Evolutionary conservation across 2,888 invertebrate species (phyloP), one percentile per base, ranked within the genome.

Genomic region (Drosophila paramelanica): DNA sequence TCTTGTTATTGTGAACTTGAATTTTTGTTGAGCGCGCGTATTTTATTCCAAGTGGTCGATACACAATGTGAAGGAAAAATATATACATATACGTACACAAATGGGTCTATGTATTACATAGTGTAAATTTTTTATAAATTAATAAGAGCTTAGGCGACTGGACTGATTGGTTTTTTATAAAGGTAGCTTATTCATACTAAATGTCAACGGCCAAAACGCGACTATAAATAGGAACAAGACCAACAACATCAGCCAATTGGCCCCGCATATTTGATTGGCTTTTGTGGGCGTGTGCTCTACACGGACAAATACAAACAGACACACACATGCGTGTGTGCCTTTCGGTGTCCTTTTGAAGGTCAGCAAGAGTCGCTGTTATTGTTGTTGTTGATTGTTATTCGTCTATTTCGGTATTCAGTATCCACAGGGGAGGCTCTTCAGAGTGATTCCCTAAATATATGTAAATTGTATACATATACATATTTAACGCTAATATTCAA

Each of bases 341-440:
- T 70, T 67, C 64, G 57, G 72, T 86, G 89, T 89, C 89, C 89
- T 89, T 89, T 83, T 77, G 88, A 89, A 89, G 89, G 89, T 89
- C 89, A 89, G 57, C 67, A 60, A 70, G 58, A 65, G 67, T 62
- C 67, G 59, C 71, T 73, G 64, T 66, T 67, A 70, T 56, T 67
- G 67, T 67, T 68, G 59, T 73, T 71, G 66, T 67, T 67, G 66
- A 73, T 55, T 81, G 52, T 52, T 60, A 61, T 53, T 62, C 42
- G 58, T 58, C 66, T 83, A 81, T 80, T 86, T 79, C 61, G 8
- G 67, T 79, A 62, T 65, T 36, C 59, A 46, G 17, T 69, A 68
- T 65, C 67, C 71, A 60, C 47, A 59, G 52, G 64, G 56, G 52
- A 53, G 56, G 14, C 47, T 67, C 58, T 51, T 52, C 60, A 25